Base-by-base conservation (phyloP, 2,888 invertebrate species). In the Cryptus armator region DNA sequence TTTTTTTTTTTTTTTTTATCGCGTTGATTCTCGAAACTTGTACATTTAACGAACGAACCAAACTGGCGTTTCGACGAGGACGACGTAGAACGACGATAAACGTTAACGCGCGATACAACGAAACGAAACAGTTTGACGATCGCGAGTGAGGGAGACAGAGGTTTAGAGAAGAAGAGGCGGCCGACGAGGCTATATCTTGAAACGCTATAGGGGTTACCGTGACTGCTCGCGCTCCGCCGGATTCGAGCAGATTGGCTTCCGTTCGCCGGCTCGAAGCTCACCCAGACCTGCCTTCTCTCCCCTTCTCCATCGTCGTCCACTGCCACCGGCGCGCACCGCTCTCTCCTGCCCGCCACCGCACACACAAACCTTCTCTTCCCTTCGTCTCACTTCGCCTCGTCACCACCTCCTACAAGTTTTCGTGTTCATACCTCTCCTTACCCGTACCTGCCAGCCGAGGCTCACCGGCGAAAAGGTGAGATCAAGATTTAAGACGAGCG, bases 211-310 rank as follows among this genome's bases (percentile, higher is more conserved):
- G 85, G 85, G 83, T 37, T 85, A 85, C 87, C 85, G 86, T 86
- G 87, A 87, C 93, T 92, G 93, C 91, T 92, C 92, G 92, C 93
- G 91, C 92, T 92, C 91, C 91, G 92, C 92, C 93, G 92, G 93
- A 92, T 93, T 92, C 92, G 91, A 93, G 92, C 93, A 92, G 92
- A 93, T 93, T 93, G 93, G 91, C 93, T 92, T 92, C 93, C 93
- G 92, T 91, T 92, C 90, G 90, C 90, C 90, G 90, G 90, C 90
- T 92, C 92, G 91, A 92, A 92, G 93, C 93, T 91, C 92, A 90
- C 92, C 91, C 93, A 92, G 93, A 92, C 92, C 92, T 88, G 91
- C 92, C 91, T 91, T 91, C 92, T 91, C 88, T 91, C 91, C 89
- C 89, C 83, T 48, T 78, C 82, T 83, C 86, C 85, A 43, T 68